Evolutionary conservation across 1,140 invertebrate genomes (phyloP), one percentile per base, ranked within the genome.

Genomic region (Chrysoperla carnea): DNA sequence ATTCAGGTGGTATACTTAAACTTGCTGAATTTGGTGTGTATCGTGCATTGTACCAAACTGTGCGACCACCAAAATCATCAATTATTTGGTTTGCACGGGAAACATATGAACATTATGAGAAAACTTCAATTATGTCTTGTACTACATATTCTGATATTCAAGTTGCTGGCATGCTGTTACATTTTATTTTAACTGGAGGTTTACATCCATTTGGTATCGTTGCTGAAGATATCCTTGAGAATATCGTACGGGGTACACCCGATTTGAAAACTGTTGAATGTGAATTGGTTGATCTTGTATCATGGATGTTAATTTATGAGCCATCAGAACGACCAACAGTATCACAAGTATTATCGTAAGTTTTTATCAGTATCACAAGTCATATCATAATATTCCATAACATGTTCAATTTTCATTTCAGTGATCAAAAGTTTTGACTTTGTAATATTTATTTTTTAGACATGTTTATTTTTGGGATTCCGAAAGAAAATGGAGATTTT

Each of bases 11-110:
- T 13, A 48, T 47, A n/a, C 46, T 63, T 11, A 49, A 52, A 42
- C 42, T 63, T 17, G 57, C 57, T 9, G 61, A 63, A 42, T 63
- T 63, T 46, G 61, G 61, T 29, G 50, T 62, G 23, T 49, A 56
- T 41, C 55, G 56, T 47, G 52, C 53, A 12, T 42, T 57, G 8
- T 57, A 53, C 36, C 55, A 55, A 39, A 43, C 50, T 14, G 49
- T 48, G 23, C 45, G 49, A 36, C 49, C 58, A 3, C 53, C 57
- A n/a, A 50, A 52, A 28, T 51, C 53, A 1, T 56, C 58, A 6
- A 44, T 54, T 6, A 58, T 62, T 39, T 62, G 60, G 60, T 60
- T 60, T 44, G 49, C 60, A 8, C 49, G 50, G 42, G 60, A 62
- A 51, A 54, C 50, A n/a, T 53, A 51, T 7, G 44, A 43, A 29